Percentiles rank a stretch among this genome's conserved stretches.
phyloP scores from a whole-genome alignment of 2,888 invertebrate genomes.

The Ditylenchus weischeri region DNA sequence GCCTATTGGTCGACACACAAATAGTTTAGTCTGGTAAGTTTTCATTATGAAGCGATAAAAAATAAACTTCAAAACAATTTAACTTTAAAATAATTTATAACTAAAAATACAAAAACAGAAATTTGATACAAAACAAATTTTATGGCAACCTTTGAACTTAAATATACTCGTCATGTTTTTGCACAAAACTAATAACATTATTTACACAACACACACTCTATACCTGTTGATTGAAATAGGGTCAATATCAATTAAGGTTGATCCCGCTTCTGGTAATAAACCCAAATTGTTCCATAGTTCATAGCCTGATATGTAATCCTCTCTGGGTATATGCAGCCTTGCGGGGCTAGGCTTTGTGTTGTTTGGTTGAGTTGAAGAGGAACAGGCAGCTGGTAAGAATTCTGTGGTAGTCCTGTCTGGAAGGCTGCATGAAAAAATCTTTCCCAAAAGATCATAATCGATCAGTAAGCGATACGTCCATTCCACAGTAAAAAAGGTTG shows the following conservation, averaged over 20 bases:
- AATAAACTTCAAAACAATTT: too few species aligned
- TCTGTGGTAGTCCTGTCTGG: neutral
- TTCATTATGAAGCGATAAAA: too few species aligned
- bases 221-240: constrained; percentile 45
- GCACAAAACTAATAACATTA: too few species aligned
- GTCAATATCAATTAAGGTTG: constrained; percentile 53
- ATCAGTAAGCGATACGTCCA: constrained; percentile 55
- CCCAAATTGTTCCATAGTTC: constrained; percentile 44
- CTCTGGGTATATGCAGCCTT: neutral
- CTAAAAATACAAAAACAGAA: too few species aligned
- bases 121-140: too few species aligned
- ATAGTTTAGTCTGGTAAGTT: too few species aligned
- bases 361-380: neutral
- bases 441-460: constrained; percentile 41
- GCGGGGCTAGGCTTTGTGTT: neutral
- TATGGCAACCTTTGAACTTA: too few species aligned
- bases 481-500: constrained; percentile 79
- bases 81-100: too few species aligned
- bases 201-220: too few species aligned
- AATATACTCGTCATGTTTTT: too few species aligned
- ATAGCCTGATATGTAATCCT: constrained; percentile 6
- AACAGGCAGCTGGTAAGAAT: neutral
- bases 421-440: neutral
- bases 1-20: too few species aligned
- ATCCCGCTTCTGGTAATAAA: constrained; percentile 53